A percentile compares a stretch with the other conserved stretches of the same genome.
Evolutionary conservation across 1,140 invertebrate genomes (phyloP).

Genomic region (Dysdera silvatica): DNA sequence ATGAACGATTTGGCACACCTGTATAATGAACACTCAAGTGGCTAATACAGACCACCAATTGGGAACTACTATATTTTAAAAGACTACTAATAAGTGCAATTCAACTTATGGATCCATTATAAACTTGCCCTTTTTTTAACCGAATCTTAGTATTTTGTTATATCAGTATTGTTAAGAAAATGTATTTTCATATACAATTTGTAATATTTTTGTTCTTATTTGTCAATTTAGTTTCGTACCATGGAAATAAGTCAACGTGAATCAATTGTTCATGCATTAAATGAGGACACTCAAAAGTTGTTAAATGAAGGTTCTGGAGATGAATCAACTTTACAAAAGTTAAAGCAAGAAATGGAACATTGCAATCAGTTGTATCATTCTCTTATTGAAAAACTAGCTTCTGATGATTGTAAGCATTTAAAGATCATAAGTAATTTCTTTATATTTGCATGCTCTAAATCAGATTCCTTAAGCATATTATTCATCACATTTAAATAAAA

Average conservation of each 20-base stretch:
- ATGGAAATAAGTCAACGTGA: slow-evolving; percentile 91
- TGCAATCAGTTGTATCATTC: slow-evolving; percentile 92
- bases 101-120: too few relatives aligned
- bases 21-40: too few relatives aligned
- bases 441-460: background rate
- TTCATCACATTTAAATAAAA: too few relatives aligned
- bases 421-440: background rate
- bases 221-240: slow-evolving; percentile 12
- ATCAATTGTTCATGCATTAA: slow-evolving; percentile 87
- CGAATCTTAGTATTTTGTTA: too few relatives aligned
- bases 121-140: too few relatives aligned
- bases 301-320: slow-evolving; percentile 83
- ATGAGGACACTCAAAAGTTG: slow-evolving; percentile 92
- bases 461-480: background rate
- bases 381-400: slow-evolving; percentile 68
- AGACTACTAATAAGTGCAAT: too few relatives aligned
- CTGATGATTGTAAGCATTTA: slow-evolving; percentile 35
- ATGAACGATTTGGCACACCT: too few relatives aligned
- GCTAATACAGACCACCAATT: too few relatives aligned
- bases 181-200: background rate
- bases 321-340: slow-evolving; percentile 76
- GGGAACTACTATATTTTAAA: too few relatives aligned
- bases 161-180: background rate
- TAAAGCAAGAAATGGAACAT: slow-evolving; percentile 86
- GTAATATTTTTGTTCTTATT: background rate